Evolutionary conservation across 2,113 vertebrate genomes (phyloP).

Genomic region (Hirundichthys speculiger): DNA sequence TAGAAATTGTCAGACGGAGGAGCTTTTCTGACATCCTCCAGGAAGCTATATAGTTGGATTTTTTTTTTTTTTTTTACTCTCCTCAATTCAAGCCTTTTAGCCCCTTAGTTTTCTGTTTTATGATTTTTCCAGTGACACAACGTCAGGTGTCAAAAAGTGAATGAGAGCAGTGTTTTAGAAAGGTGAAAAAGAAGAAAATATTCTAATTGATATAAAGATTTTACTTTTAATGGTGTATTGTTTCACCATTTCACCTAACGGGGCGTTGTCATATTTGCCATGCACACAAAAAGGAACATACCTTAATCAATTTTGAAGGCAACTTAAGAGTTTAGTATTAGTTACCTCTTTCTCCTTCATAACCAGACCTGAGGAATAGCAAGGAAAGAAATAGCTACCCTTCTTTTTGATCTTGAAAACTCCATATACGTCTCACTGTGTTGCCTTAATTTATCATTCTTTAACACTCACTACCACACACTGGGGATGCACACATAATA

Average conservation of each 20-base stretch:
- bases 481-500: conserved; percentile 25
- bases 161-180: conserved; percentile 30
- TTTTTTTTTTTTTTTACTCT: conserved; percentile 33
- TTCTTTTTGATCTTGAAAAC: neutral
- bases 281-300: no score
- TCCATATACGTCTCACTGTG: conserved; percentile 28
- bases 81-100: conserved; percentile 48
- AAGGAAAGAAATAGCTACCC: conserved; percentile 22
- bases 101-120: conserved; percentile 40
- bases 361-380: conserved; percentile 1
- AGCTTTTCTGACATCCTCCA: conserved; percentile 63
- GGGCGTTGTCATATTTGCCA: conserved; percentile 2
- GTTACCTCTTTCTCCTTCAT: conserved; percentile 6
- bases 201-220: conserved; percentile 4
- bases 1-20: conserved; percentile 59
- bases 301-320: conserved; percentile 7
- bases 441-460: conserved; percentile 33
- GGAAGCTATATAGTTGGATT: conserved; percentile 50
- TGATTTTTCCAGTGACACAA: conserved; percentile 44
- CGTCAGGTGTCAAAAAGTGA: conserved; percentile 44
- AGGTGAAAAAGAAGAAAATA: conserved; percentile 17
- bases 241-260: neutral
- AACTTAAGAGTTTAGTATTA: conserved; percentile 20
- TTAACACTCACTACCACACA: conserved; percentile 36
- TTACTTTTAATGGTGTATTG: neutral